Evolutionary conservation across 1,140 invertebrate genomes (phyloP).

Genomic region (Trissolcus basalis): DNA sequence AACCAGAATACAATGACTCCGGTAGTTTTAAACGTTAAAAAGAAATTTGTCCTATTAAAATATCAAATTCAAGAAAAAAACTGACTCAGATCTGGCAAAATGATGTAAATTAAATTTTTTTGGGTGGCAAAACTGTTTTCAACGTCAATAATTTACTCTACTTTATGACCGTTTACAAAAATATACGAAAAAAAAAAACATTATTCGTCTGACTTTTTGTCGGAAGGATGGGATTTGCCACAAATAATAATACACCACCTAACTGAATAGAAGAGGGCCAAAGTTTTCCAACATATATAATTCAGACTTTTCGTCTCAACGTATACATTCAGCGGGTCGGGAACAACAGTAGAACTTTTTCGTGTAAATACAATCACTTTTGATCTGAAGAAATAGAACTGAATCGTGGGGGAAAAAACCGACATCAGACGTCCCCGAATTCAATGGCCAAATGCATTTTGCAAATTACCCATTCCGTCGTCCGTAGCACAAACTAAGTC

Average conservation of each 20-base stretch:
- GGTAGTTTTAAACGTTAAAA: neutral
- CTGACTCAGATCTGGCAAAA: too few relatives aligned
- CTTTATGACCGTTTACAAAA: too few relatives aligned
- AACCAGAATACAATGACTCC: neutral
- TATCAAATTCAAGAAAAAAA: too few relatives aligned
- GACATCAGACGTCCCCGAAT: slow-evolving; percentile 36
- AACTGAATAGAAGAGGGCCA: slow-evolving; percentile 9
- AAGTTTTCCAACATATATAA: slow-evolving; percentile 22
- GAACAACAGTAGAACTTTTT: slow-evolving; percentile 28
- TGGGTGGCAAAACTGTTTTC: too few relatives aligned
- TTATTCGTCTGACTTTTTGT: neutral
- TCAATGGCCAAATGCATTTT: slow-evolving; percentile 38
- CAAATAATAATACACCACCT: neutral
- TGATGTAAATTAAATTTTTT: too few relatives aligned
- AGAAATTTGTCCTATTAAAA: too few relatives aligned
- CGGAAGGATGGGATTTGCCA: too few relatives aligned
- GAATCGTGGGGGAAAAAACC: slow-evolving; percentile 21
- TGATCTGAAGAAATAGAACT: slow-evolving; percentile 28
- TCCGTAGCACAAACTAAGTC: slow-evolving; percentile 3
- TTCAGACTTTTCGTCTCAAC: slow-evolving; percentile 16
- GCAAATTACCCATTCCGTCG: slow-evolving; percentile 35
- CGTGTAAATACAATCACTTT: slow-evolving; percentile 16
- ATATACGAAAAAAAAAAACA: too few relatives aligned
- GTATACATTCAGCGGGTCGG: slow-evolving; percentile 1
- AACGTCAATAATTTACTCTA: too few relatives aligned